Percentiles rank a stretch among this genome's conserved stretches.
Conservation (phyloP, 2,888 invertebrate genomes). For the Eucera pruinosa region DNA sequence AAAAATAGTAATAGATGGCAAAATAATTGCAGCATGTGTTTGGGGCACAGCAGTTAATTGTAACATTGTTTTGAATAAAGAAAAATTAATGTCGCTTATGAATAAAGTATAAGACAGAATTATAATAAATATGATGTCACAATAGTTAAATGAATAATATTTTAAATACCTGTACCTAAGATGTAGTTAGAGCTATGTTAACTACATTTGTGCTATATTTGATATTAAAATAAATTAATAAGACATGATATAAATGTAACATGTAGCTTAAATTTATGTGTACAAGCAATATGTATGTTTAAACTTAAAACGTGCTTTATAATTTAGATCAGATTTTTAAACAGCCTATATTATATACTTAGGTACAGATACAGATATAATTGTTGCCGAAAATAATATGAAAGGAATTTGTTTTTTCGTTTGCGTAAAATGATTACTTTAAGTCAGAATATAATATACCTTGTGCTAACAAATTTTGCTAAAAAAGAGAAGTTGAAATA, state of each 20-base stretch:
- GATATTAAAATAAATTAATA: constrained; percentile 34
- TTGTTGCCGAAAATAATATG: constrained; percentile 7
- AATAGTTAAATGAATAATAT: constrained; percentile 11
- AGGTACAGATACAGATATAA: constrained; percentile 25
- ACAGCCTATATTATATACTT: constrained; percentile 1
- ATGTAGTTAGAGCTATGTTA: constrained; percentile 3
- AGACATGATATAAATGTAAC: constrained; percentile 13
- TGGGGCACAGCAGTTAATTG: constrained; percentile 37
- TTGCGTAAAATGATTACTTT: constrained; percentile 18
- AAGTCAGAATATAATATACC: constrained; percentile 17
- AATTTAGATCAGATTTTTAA: constrained; percentile 18
- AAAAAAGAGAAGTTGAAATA: constrained; percentile 47
- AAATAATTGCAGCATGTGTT: constrained; percentile 31
- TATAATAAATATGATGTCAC: constrained; percentile 16
- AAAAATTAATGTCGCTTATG: constrained; percentile 12
- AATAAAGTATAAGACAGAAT: constrained; percentile 15
- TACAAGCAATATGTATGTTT: constrained; percentile 7
- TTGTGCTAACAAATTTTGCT: constrained; percentile 1
- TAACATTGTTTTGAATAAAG: constrained; percentile 24
- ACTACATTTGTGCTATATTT: constrained; percentile 22
- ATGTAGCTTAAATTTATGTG: constrained; percentile 14
- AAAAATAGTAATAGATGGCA: constrained; percentile 34
- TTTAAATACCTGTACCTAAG: constrained; percentile 37
- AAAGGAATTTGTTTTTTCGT: constrained; percentile 7
- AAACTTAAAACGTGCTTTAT: constrained; percentile 14